phyloP scores from a whole-genome alignment of 2,113 vertebrate genomes.

The Oncorhynchus mykiss region DNA sequence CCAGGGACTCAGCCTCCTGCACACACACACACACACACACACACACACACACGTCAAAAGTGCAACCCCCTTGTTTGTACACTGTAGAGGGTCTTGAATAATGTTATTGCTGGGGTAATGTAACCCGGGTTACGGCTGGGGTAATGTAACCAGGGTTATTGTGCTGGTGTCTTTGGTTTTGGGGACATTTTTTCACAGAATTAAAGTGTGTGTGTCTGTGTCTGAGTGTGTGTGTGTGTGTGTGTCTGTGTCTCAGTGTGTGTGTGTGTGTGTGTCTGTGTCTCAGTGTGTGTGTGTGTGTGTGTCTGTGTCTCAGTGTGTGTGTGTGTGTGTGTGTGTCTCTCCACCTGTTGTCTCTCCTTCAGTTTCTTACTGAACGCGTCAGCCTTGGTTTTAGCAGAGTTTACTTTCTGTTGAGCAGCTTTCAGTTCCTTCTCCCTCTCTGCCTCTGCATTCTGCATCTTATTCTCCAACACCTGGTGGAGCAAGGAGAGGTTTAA shows the following conservation, averaged over 20 bases:
- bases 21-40: not conserved
- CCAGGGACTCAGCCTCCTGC: slow-evolving; percentile 85
- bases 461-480: slow-evolving; percentile 84
- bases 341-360: slow-evolving; percentile 86
- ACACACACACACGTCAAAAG: not conserved
- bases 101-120: too few species aligned
- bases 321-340: not conserved
- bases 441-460: slow-evolving; percentile 89
- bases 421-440: slow-evolving; percentile 81
- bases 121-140: too few species aligned
- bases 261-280: too few species aligned
- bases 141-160: not conserved
- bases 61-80: too few species aligned
- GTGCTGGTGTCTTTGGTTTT: not conserved
- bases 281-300: too few species aligned
- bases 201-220: too few species aligned
- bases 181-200: too few species aligned
- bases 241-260: too few species aligned
- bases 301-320: too few species aligned
- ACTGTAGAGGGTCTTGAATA: too few species aligned
- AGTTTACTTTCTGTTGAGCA: slow-evolving; percentile 82
- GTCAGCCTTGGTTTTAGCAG: slow-evolving; percentile 84
- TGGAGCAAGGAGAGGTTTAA: too few species aligned
- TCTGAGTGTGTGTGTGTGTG: too few species aligned
- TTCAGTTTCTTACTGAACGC: slow-evolving; percentile 86